These are phyloP conservation scores for Rhagium mordax DNA, from an alignment of 2,888 invertebrate species.

Conservation along the genomic window DNA sequence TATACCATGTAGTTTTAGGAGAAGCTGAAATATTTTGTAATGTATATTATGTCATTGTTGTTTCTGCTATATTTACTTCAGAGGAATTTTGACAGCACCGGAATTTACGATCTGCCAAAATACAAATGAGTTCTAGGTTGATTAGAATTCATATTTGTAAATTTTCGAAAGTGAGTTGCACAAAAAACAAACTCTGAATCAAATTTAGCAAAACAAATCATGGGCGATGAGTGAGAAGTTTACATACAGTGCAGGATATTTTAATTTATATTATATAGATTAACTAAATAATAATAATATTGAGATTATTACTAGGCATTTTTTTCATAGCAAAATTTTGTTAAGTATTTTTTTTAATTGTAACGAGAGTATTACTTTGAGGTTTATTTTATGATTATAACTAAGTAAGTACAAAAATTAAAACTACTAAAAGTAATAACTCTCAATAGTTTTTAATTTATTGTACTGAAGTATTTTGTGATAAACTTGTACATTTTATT, in stretches of 20 bases:
- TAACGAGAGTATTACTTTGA: conserved; percentile 44
- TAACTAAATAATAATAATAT: not conserved
- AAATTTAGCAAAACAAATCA: conserved; percentile 4
- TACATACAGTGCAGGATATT: conserved; percentile 27
- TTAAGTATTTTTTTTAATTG: conserved; percentile 25
- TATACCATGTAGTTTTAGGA: conserved; percentile 41
- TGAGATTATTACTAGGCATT: conserved; percentile 18
- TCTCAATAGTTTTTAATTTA: conserved; percentile 54
- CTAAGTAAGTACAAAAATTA: conserved; percentile 53
- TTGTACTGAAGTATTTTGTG: conserved; percentile 71
- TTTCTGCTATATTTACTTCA: conserved; percentile 7
- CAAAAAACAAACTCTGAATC: not conserved
- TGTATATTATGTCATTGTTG: not conserved
- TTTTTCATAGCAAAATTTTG: conserved; percentile 27
- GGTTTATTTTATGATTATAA: conserved; percentile 34
- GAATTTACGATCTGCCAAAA: not conserved
- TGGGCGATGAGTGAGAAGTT: conserved; percentile 6
- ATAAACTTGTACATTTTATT: conserved; percentile 67
- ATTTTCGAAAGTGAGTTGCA: no score
- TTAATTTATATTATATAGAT: conserved; percentile 9
- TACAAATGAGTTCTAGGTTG: no score
- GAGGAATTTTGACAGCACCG: not conserved
- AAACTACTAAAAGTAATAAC: conserved; percentile 42
- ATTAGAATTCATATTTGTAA: no score
- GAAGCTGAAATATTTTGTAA: conserved; percentile 33